These are phyloP conservation scores for Phataginus tetradactyla DNA, from an alignment of 2,797 vertebrate genomes.

Conservation along the genomic window DNA sequence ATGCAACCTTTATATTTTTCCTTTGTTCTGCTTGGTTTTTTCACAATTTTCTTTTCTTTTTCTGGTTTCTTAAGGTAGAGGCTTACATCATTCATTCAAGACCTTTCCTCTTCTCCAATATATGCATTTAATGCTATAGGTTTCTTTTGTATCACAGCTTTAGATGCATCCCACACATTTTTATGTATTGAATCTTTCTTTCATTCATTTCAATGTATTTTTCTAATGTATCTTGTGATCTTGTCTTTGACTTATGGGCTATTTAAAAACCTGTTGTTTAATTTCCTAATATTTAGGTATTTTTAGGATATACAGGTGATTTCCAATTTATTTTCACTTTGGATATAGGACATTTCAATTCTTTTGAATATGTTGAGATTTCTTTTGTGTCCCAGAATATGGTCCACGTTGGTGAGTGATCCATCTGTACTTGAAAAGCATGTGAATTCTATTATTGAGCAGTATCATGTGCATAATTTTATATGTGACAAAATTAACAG, in stretches of 20 bases:
- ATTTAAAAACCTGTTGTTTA: not conserved
- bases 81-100: not conserved
- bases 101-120: not conserved
- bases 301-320: not conserved
- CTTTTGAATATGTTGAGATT: not conserved
- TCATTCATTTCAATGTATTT: constrained; percentile 10
- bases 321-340: constrained; percentile 21
- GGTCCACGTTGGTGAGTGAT: not conserved
- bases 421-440: not conserved
- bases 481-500: not conserved
- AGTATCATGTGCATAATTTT: not conserved
- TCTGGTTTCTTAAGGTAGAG: not conserved
- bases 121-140: not conserved
- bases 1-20: not conserved
- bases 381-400: not conserved
- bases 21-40: not conserved
- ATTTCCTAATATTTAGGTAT: not conserved
- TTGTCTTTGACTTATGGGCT: not conserved
- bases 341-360: not conserved
- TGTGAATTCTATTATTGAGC: not conserved
- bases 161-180: not conserved
- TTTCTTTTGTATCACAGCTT: not conserved
- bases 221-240: constrained; percentile 4
- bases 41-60: not conserved
- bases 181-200: not conserved